Evolutionary conservation across 1,140 invertebrate genomes (phyloP).

Genomic region (Colletes gigas): DNA sequence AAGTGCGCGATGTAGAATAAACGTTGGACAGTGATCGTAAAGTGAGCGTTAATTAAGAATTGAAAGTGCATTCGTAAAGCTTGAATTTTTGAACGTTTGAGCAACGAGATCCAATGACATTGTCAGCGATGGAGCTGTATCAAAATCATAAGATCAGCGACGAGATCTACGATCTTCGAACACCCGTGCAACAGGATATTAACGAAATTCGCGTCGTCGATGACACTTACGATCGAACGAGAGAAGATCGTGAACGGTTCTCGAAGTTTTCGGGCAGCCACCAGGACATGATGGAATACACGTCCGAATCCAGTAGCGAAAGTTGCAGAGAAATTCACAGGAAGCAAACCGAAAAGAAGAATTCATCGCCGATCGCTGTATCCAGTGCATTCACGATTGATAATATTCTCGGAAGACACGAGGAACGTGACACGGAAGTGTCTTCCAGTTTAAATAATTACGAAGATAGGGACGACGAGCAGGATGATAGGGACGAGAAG

Average conservation of each 20-base stretch:
- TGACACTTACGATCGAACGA: slow-evolving; percentile 18
- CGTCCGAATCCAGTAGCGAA: slow-evolving; percentile 63
- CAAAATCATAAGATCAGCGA: slow-evolving; percentile 49
- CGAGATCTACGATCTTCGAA: slow-evolving; percentile 49
- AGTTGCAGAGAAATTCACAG: slow-evolving; percentile 49
- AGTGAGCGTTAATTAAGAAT: not conserved
- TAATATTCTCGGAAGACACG: slow-evolving; percentile 70
- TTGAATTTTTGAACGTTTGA: not conserved
- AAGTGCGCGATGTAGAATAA: not conserved
- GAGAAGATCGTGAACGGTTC: slow-evolving; percentile 19
- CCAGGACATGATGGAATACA: slow-evolving; percentile 54
- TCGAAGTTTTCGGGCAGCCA: slow-evolving; percentile 22
- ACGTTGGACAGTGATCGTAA: not conserved
- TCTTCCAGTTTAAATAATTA: not conserved
- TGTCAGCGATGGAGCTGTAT: slow-evolving; percentile 56
- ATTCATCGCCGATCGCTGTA: slow-evolving; percentile 42
- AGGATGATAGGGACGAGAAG: slow-evolving; percentile 56
- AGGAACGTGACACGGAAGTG: slow-evolving; percentile 47
- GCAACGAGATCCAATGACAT: slow-evolving; percentile 35
- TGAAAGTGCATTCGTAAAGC: not conserved
- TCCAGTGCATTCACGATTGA: slow-evolving; percentile 73
- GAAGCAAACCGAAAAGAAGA: slow-evolving; percentile 40
- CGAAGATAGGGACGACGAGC: slow-evolving; percentile 55
- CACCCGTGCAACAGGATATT: slow-evolving; percentile 11
- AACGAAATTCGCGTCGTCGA: slow-evolving; percentile 10